Evolutionary conservation across 1,140 invertebrate genomes (phyloP), one percentile per base, ranked within the genome.

Genomic region (Laupala kohalensis): DNA sequence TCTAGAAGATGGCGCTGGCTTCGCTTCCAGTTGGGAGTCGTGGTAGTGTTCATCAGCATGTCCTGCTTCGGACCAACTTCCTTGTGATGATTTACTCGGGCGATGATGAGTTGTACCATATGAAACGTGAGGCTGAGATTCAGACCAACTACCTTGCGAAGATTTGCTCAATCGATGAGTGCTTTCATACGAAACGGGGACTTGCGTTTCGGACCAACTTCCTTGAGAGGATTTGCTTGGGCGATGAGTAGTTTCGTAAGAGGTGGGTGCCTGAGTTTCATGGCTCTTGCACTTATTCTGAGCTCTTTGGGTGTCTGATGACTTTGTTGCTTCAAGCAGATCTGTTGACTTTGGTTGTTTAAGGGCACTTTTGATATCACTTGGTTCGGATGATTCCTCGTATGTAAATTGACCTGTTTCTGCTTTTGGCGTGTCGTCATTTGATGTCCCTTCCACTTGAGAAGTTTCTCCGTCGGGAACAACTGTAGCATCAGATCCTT

Each of bases 401-500:
- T 4, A 2, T 0, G 1, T 2, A 19, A 53, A 53, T 19, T 4
- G 37, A 0, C 1, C 4, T 0, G 37, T 4, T 19, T 53, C 37
- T 4, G 9, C 37, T 53, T 53, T 53, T 9, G 37, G 37, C 1
- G 37, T 53, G 37, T 53, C 37, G 1, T 53, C 37, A 19, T 4
- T 37, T 19, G 37, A 1, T 0, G 4, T 19, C 9, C 37, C 37
- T 4, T 1, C 37, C 4, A 19, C 9, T 19, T 53, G 37, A 9
- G 6, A 15, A 15, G 37, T 13, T 2, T 53, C 37, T 9, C 37
- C 4, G 1, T 53, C 37, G 9, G 37, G 37, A 9, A 53, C 37
- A 9, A 53, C 37, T 23, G 64, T 28, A 19, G 70, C 64, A 67
- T 76, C 75, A 13, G 68, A 73, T 9, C 81, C 80, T 72, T 79